These are phyloP conservation scores for Argya squamiceps DNA, from an alignment of 2,797 vertebrate species.

Conservation along the genomic window DNA sequence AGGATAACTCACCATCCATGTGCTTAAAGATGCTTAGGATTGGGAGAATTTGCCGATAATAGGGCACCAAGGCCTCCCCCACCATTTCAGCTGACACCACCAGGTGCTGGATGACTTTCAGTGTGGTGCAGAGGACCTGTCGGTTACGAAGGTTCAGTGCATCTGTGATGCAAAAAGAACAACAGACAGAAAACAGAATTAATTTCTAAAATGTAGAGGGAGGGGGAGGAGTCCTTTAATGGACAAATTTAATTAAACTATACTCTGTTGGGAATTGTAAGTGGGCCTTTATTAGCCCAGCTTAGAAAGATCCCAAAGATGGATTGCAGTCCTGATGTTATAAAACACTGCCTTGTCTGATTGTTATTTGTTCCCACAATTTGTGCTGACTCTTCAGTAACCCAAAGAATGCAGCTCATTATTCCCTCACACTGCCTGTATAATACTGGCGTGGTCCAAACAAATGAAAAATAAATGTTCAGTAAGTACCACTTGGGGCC, in stretches of 20 bases:
- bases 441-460: constrained; percentile 18
- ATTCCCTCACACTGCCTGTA: constrained; percentile 47
- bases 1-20: constrained; percentile 86
- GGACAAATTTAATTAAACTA: constrained; percentile 68
- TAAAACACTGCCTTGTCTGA: constrained; percentile 70
- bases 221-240: constrained; percentile 18
- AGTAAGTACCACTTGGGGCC: constrained; percentile 53
- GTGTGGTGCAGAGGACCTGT: constrained; percentile 87
- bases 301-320: constrained; percentile 71
- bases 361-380: constrained; percentile 70
- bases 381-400: constrained; percentile 67
- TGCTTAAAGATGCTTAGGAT: constrained; percentile 95
- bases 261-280: constrained; percentile 61
- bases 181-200: constrained; percentile 52
- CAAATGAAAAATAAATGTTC: constrained; percentile 47
- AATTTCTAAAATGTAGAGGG: constrained; percentile 34
- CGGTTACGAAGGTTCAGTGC: constrained; percentile 90
- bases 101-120: constrained; percentile 93
- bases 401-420: constrained; percentile 62
- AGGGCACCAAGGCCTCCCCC: constrained; percentile 86
- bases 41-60: constrained; percentile 92
- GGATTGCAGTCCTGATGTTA: constrained; percentile 50
- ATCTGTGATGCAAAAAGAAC: constrained; percentile 73
- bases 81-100: constrained; percentile 87
- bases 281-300: constrained; percentile 55